Conservation (phyloP, 1,140 invertebrate genomes). For the Lerema accius region DNA sequence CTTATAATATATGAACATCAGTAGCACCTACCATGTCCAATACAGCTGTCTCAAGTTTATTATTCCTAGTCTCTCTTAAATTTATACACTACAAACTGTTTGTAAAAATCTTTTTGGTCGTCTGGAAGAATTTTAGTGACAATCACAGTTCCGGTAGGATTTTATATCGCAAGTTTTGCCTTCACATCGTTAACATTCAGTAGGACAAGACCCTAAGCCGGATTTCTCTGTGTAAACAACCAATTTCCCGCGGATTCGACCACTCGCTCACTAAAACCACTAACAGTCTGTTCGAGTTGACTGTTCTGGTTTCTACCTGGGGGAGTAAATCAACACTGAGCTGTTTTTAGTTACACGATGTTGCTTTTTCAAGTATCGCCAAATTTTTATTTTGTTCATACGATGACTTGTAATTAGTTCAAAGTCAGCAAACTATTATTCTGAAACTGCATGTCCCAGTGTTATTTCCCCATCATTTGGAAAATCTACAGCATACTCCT, state of each 20-base stretch:
- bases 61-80: too few relatives aligned
- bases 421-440: too few relatives aligned
- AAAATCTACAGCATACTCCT: too few relatives aligned
- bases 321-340: slow-evolving; percentile 18
- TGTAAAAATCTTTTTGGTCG: too few relatives aligned
- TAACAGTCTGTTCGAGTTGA: slow-evolving; percentile 39
- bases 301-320: slow-evolving; percentile 9
- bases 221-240: slow-evolving; percentile 44
- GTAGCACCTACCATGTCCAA: too few relatives aligned
- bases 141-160: too few relatives aligned
- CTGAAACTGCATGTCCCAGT: too few relatives aligned
- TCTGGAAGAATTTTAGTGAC: too few relatives aligned
- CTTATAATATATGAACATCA: too few relatives aligned
- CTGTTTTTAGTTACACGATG: slow-evolving; percentile 19
- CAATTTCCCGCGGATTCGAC: slow-evolving; percentile 47
- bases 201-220: slow-evolving; percentile 20
- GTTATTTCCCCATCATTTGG: too few relatives aligned
- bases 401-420: background rate
- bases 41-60: too few relatives aligned
- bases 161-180: background rate
- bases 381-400: background rate
- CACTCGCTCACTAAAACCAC: slow-evolving; percentile 38
- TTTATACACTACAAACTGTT: too few relatives aligned
- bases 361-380: background rate
- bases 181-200: slow-evolving; percentile 7